phyloP scores from a whole-genome alignment of 1,140 invertebrate genomes.

The Drosophila pectinifera region DNA sequence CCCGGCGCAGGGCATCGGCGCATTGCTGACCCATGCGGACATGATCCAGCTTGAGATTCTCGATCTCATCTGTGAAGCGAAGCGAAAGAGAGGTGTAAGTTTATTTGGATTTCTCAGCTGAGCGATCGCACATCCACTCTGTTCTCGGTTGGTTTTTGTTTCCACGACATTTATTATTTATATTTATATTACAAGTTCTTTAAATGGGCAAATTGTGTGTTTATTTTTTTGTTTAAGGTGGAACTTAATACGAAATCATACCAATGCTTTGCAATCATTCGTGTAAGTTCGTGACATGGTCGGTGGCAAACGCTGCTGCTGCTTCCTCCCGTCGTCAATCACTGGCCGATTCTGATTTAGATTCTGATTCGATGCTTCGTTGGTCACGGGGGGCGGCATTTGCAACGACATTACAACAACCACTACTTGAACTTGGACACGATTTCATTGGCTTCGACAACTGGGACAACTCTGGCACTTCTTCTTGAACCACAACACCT shows the following conservation, averaged over 20 bases:
- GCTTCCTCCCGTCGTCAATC: conserved; percentile 37
- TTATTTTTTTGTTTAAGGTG: conserved; percentile 54
- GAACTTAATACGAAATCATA: conserved; percentile 85
- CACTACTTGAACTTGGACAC: conserved; percentile 47
- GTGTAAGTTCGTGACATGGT: conserved; percentile 81
- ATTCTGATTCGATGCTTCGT: conserved; percentile 37
- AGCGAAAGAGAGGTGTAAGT: conserved; percentile 11
- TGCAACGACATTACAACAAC: conserved; percentile 16
- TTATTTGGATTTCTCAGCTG: background rate
- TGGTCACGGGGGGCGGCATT: conserved; percentile 33
- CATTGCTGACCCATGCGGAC: conserved; percentile 93
- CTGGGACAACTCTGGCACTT: conserved; percentile 28
- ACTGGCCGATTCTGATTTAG: conserved; percentile 31
- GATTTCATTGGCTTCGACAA: conserved; percentile 36
- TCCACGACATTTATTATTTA: conserved; percentile 49
- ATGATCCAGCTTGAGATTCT: conserved; percentile 91
- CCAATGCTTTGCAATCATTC: conserved; percentile 84
- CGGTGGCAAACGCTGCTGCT: conserved; percentile 56
- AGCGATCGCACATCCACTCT: conserved; percentile 10
- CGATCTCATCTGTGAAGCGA: conserved; percentile 88
- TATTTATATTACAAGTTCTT: conserved; percentile 49
- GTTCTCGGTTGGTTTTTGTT: conserved; percentile 26
- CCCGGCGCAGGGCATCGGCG: conserved; percentile 93
- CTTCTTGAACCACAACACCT: conserved; percentile 31
- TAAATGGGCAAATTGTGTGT: conserved; percentile 42